These are phyloP conservation scores for Trachythela sp. DNA, from an alignment of 64 coral and sea anemone species.

Conservation along the genomic window DNA sequence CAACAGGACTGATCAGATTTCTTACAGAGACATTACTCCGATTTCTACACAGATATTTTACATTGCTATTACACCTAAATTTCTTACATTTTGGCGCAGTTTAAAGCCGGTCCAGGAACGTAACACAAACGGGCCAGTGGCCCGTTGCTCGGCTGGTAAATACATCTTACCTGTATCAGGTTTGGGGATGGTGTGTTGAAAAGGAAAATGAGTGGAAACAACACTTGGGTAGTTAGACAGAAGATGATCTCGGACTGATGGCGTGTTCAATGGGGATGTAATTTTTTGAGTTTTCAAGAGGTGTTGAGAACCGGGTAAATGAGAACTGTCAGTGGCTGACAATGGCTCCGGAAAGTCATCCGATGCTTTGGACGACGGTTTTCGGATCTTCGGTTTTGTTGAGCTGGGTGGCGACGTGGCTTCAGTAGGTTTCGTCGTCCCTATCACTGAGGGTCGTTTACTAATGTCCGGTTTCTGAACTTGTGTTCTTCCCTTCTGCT, in stretches of 20 bases:
- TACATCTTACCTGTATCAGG: not conserved
- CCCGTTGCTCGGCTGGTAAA: too few species aligned
- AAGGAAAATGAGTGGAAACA: not conserved
- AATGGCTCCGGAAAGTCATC: not conserved
- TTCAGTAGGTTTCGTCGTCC: not conserved
- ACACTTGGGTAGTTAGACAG: not conserved
- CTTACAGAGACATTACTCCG: too few species aligned
- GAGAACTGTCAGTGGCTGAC: not conserved
- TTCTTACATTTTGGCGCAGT: too few species aligned
- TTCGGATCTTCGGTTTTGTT: not conserved
- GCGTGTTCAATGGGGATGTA: not conserved
- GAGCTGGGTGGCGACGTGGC: not conserved
- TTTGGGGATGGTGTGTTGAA: not conserved
- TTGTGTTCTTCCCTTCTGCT: not conserved
- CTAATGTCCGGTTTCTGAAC: not conserved
- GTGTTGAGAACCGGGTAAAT: not conserved
- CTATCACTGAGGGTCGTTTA: not conserved
- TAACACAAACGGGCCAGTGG: too few species aligned
- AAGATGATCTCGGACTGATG: not conserved
- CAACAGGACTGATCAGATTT: too few species aligned
- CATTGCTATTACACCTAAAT: too few species aligned
- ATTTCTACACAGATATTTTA: too few species aligned
- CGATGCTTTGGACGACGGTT: not conserved
- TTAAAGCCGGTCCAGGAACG: too few species aligned
- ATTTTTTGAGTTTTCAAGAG: constrained; percentile 3